Evolutionary conservation across 1,140 invertebrate genomes (phyloP).

Genomic region (Cheumatopsyche charites): DNA sequence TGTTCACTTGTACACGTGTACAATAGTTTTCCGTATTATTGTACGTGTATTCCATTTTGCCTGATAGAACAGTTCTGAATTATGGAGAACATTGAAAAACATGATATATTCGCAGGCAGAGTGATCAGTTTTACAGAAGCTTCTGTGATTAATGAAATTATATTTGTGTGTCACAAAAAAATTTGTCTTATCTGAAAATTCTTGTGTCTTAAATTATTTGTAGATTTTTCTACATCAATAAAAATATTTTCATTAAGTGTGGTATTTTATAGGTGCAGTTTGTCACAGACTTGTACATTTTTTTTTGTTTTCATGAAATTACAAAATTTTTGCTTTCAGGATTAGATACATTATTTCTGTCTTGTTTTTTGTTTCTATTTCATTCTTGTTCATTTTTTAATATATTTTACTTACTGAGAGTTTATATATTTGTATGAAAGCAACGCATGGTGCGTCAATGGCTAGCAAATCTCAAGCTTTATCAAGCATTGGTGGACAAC

Average conservation of each 20-base stretch:
- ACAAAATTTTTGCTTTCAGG: conserved; percentile 42
- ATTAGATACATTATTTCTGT: conserved; percentile 14
- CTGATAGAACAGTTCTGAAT: not conserved
- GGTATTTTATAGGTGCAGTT: conserved; percentile 28
- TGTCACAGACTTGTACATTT: conserved; percentile 27
- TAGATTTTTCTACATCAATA: conserved; percentile 25
- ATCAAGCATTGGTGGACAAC: conserved; percentile 59
- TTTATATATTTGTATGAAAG: conserved; percentile 65
- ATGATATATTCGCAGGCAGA: not conserved
- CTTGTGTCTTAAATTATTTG: not conserved
- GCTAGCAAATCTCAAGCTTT: conserved; percentile 62
- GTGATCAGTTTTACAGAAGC: not conserved
- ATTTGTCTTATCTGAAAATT: not conserved
- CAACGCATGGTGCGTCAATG: conserved; percentile 59
- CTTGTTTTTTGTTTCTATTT: not conserved
- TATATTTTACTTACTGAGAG: conserved; percentile 48
- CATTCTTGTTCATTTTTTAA: conserved; percentile 22
- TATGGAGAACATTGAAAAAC: not conserved
- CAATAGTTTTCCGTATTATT: not conserved
- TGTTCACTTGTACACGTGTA: not conserved
- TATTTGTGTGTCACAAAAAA: conserved; percentile 6
- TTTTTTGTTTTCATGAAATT: conserved; percentile 24
- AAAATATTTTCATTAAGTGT: conserved; percentile 26
- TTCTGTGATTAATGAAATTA: conserved; percentile 1
- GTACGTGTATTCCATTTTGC: too few species aligned